phyloP scores from a whole-genome alignment of 2,888 invertebrate genomes.

The Boloria euphrosyne region DNA sequence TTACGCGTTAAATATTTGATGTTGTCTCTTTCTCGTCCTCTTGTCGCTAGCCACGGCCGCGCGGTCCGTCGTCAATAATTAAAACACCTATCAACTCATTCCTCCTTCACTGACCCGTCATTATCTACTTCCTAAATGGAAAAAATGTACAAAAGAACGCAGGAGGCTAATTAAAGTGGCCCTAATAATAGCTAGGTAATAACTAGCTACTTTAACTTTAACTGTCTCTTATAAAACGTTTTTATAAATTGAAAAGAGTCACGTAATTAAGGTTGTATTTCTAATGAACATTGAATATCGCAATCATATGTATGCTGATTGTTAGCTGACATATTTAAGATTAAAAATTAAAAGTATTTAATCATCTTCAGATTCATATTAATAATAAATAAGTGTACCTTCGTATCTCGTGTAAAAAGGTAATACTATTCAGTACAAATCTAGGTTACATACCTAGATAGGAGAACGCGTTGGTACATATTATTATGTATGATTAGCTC shows the following conservation, averaged over 20 bases:
- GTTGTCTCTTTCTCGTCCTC: slow-evolving; percentile 74
- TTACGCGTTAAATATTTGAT: slow-evolving; percentile 81
- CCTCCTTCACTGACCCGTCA: slow-evolving; percentile 74
- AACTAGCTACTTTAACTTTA: slow-evolving; percentile 24
- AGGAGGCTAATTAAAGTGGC: slow-evolving; percentile 29
- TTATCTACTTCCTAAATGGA: slow-evolving; percentile 55
- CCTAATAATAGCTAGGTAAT: slow-evolving; percentile 31
- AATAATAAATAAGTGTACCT: too few relatives aligned
- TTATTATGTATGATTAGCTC: too few relatives aligned
- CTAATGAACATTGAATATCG: background rate
- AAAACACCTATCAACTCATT: slow-evolving; percentile 81
- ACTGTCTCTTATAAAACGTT: slow-evolving; percentile 9
- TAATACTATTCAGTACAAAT: too few relatives aligned
- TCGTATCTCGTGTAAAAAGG: too few relatives aligned
- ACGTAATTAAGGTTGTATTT: background rate
- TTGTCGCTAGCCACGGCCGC: slow-evolving; percentile 47
- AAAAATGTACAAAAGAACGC: slow-evolving; percentile 32
- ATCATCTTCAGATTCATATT: too few relatives aligned
- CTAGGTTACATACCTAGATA: too few relatives aligned
- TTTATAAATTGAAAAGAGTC: slow-evolving; percentile 1
- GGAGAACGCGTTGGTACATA: too few relatives aligned
- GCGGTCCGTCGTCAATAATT: slow-evolving; percentile 59
- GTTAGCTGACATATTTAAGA: background rate
- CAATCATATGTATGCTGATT: background rate
- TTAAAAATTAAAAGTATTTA: too few relatives aligned